Conservation (phyloP, 2,888 invertebrate genomes). For the Pterostichus madidus region DNA sequence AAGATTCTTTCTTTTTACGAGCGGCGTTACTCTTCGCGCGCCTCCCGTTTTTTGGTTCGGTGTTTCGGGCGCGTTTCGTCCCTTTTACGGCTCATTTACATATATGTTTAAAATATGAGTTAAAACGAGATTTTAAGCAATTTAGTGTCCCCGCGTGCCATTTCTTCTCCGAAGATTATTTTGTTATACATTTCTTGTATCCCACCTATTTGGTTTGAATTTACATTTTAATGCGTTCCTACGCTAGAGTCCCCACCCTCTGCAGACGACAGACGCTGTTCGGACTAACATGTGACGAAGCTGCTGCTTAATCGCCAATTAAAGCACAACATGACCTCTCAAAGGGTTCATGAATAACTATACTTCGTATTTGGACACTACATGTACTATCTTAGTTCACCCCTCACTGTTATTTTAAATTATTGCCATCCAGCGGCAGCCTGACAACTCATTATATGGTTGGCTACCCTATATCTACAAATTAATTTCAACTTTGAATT, state of each 20-base stretch:
- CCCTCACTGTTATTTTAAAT: slow-evolving; percentile 13
- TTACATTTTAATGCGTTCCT: slow-evolving; percentile 63
- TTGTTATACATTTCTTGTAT: slow-evolving; percentile 66
- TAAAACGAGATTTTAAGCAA: slow-evolving; percentile 67
- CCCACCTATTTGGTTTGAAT: slow-evolving; percentile 65
- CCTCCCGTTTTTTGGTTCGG: slow-evolving; percentile 25
- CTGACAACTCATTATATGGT: no score
- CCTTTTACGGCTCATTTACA: slow-evolving; percentile 67
- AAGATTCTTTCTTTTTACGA: slow-evolving; percentile 65
- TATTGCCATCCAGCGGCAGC: background rate
- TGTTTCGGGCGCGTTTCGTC: slow-evolving; percentile 52
- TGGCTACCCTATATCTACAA: no score
- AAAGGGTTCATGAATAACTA: slow-evolving; percentile 62
- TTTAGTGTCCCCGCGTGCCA: slow-evolving; percentile 63
- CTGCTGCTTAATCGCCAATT: slow-evolving; percentile 64
- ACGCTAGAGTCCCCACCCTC: background rate
- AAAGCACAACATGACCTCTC: slow-evolving; percentile 61
- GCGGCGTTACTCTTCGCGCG: slow-evolving; percentile 62
- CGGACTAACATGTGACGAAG: slow-evolving; percentile 34
- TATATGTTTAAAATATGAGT: slow-evolving; percentile 67
- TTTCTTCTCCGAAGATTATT: slow-evolving; percentile 65
- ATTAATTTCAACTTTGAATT: no score
- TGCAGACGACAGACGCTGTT: background rate
- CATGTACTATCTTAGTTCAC: background rate
- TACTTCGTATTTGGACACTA: slow-evolving; percentile 2